Base-by-base conservation (phyloP, 2,797 vertebrate species). In the Tadarida brasiliensis region DNA sequence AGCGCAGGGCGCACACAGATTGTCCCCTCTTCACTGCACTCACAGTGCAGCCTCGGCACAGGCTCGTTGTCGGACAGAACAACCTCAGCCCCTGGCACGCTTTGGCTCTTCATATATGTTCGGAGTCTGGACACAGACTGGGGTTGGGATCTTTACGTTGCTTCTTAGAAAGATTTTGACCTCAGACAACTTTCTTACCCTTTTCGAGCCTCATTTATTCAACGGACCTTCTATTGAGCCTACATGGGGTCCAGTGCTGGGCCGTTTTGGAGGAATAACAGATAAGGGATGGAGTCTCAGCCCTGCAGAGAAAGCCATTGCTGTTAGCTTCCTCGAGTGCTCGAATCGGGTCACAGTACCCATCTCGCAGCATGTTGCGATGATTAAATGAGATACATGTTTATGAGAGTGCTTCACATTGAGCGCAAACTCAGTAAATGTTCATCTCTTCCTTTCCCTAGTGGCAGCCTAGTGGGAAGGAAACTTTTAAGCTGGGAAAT, bases 391-490 rank as follows among this genome's bases (percentile, higher is more conserved):
- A 87, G 86, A 92, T 95, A 90, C 90, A 88, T 90, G 92, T 96
- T 95, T 96, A 97, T 89, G 95, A 95, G 63, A 74, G 56, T 67
- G 70, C 30, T 92, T 97, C 77, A 28, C 74, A 74, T 95, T 95
- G 92, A 90, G 95, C 92, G 93, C 82, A 92, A 97, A 95, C 63
- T 83, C 85, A 83, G 81, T 94, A 92, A 94, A 94, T 94, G 95
- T 96, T 96, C 89, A 97, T 95, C 93, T 96, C 88, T 94, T 77
- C 84, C 61, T 94, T 92, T 94, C 90, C 82, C 95, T 77, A 39
- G 78, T 49, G 94, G 90, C 88, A 96, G 49, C 70, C 65, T 94
- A 83, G 33, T 86, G 77, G 74, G 78, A 83, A 94, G 61, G 26
- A 93, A 76, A 95, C 67, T 86, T 88, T 95, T 95, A 94, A 91